Evolutionary conservation across 2,113 vertebrate species (phyloP), one percentile per base, ranked within the genome.

Genomic region (Myrmophylax atrothorax): DNA sequence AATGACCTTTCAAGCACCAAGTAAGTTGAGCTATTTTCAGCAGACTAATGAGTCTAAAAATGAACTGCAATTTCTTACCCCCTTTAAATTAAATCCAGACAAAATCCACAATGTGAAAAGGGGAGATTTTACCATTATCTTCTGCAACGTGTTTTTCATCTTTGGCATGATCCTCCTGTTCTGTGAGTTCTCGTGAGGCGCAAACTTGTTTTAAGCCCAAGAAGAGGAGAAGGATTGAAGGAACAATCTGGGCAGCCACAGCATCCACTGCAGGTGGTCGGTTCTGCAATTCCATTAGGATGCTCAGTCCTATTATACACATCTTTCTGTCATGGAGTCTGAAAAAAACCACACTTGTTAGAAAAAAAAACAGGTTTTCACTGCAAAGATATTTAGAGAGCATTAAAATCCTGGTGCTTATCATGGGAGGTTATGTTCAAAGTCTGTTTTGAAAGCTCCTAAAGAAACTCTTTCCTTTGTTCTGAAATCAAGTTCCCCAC

Each of bases 261-360:
- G 98, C 98, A 33, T 98, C 98, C 37, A 99, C 97, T 7, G 98
- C 98, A 5, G 98, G 98, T 1, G 99, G 99, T 49, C 99, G 97
- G 69, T 97, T 98, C 16, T 99, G 99, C 62, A 99, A 97, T 87
- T 99, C 99, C 98, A 99, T 98, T 73, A 99, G 97, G 85, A 99
- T 98, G 53, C 99, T 99, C 82, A 99, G 97, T 63, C 99, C 99
- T 52, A 99, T 99, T 97, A 99, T 99, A 93, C 99, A 99, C 98
- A 99, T 99, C 97, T 99, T 99, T 64, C 99, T 98, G 96, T 99
- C 99, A 23, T 99, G 99, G 70, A 99, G 98, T 70, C 99, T 99
- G 96, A 77, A 93, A 86, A 35, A 64, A 63, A 35, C 81, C 10
- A 84, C n/a, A 69, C 2, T 76, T 23, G 26, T 91, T 52, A 72